Base-by-base conservation (phyloP, 2,113 vertebrate species). In the Herpetotheres cachinnans region DNA sequence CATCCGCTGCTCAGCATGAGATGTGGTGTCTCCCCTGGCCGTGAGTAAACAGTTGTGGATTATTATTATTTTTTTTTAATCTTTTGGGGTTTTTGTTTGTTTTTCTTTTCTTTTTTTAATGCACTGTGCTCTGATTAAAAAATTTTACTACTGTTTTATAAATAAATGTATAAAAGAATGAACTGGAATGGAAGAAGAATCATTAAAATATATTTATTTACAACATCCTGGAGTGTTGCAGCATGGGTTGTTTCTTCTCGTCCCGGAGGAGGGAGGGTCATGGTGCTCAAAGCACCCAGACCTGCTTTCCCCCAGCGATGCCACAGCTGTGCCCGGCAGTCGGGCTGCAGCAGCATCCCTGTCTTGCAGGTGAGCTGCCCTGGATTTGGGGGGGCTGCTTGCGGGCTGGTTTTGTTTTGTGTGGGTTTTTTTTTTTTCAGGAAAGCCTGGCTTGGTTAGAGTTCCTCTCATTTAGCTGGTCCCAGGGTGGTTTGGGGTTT, bases 141-240 rank as follows among this genome's bases (percentile, higher is more conserved):
- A 87, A 97, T 96, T 97, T 98, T 98, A 98, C 96, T 98, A 97
- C 97, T 98, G 97, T 98, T 98, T 98, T 98, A 97, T 98, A 98
- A 98, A 97, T 80, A 98, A 97, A 97, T 97, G 96, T 98, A 89
- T 93, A 96, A 98, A 97, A 96, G 95, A 96, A 97, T 97, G 96
- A 96, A 97, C 97, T 98, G 97, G 95, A 97, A 97, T 96, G 97
- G 95, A 92, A 89, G 95, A 95, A 90, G 90, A 96, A 97, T 97
- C 95, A 98, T 97, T 98, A 97, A 98, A 97, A 97, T 97, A 95
- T 97, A 98, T 97, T 98, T 98, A 98, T 98, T 98, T 98, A 98
- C 96, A 94, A 97, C 95, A 59, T 21, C 56, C 62, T 0, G 2
- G n/a, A 84, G 86, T 1, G 1, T 70, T 50, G 69, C 55, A 42